Evolutionary conservation across 2,113 vertebrate species (phyloP).

Genomic region (Prochilodus magdalenae): DNA sequence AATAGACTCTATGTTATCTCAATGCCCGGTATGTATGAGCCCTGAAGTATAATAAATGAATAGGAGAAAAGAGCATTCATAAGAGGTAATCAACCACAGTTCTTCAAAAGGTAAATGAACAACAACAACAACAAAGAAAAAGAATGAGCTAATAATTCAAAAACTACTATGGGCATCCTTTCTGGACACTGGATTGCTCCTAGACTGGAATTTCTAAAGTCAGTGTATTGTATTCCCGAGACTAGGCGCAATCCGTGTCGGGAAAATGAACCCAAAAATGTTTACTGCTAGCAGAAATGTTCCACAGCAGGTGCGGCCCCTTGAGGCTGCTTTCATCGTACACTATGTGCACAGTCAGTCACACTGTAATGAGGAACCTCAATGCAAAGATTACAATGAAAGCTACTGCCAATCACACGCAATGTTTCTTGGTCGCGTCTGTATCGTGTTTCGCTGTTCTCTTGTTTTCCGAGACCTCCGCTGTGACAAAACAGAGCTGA

Average conservation of each 20-base stretch:
- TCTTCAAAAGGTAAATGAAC: neutral
- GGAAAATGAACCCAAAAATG: constrained; percentile 2
- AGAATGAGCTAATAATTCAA: neutral
- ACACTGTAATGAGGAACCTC: constrained; percentile 15
- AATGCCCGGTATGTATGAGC: constrained; percentile 40
- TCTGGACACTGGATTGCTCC: neutral
- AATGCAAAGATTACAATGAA: constrained; percentile 16
- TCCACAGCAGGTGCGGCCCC: neutral
- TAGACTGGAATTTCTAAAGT: neutral
- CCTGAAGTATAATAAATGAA: constrained; percentile 16
- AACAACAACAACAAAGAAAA: neutral
- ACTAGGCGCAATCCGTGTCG: neutral
- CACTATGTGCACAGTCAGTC: constrained; percentile 13
- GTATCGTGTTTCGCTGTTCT: neutral
- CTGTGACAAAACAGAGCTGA: neutral
- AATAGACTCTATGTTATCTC: constrained; percentile 10
- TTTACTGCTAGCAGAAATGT: constrained; percentile 7
- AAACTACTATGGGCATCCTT: constrained; percentile 4
- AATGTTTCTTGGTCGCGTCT: neutral
- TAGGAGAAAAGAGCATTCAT: constrained; percentile 6
- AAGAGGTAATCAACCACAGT: constrained; percentile 40
- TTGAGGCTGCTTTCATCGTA: constrained; percentile 43
- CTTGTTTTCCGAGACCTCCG: neutral
- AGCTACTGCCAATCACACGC: neutral
- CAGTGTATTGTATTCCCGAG: neutral